Percentiles rank a stretch among this genome's conserved stretches.
phyloP scores from a whole-genome alignment of 2,113 vertebrate genomes.

The Cebidichthys violaceus region DNA sequence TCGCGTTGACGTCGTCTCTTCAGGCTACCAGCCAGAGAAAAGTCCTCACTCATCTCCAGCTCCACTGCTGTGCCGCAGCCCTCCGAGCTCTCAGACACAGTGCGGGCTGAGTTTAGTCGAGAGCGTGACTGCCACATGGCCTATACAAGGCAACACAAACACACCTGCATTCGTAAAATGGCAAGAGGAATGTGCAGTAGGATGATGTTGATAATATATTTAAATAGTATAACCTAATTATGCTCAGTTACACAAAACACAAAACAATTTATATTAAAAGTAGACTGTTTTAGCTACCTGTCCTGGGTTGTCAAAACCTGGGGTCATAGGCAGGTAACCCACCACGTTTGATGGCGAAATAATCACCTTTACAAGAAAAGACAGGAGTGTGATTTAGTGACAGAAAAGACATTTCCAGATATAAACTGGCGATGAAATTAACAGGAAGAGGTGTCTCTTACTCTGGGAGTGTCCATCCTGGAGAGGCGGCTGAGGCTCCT shows the following conservation, averaged over 20 bases:
- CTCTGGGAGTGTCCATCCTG: constrained; percentile 77
- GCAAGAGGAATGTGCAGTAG: background rate
- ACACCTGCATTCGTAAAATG: background rate
- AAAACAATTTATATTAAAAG: background rate
- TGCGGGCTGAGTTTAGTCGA: constrained; percentile 85
- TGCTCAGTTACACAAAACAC: background rate
- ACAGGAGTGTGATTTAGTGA: background rate
- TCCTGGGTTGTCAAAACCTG: constrained; percentile 76
- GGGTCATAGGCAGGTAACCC: constrained; percentile 93
- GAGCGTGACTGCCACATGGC: constrained; percentile 76
- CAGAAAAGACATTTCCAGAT: background rate
- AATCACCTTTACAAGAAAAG: constrained; percentile 78
- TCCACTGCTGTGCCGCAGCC: constrained; percentile 86
- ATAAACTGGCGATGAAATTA: background rate
- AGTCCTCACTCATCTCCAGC: constrained; percentile 86
- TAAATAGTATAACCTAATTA: background rate
- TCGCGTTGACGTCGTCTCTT: constrained; percentile 85
- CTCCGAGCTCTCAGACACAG: constrained; percentile 91
- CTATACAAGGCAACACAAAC: constrained; percentile 40
- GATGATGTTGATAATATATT: background rate
- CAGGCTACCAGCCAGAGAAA: constrained; percentile 78
- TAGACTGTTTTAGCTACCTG: constrained; percentile 77
- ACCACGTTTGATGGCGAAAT: constrained; percentile 79
- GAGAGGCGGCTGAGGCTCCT: constrained; percentile 75
- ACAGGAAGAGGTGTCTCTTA: constrained; percentile 36